Evolutionary conservation across 2,797 vertebrate species (phyloP), one percentile per base, ranked within the genome.

Genomic region (Petrocephalus schoutedeni): DNA sequence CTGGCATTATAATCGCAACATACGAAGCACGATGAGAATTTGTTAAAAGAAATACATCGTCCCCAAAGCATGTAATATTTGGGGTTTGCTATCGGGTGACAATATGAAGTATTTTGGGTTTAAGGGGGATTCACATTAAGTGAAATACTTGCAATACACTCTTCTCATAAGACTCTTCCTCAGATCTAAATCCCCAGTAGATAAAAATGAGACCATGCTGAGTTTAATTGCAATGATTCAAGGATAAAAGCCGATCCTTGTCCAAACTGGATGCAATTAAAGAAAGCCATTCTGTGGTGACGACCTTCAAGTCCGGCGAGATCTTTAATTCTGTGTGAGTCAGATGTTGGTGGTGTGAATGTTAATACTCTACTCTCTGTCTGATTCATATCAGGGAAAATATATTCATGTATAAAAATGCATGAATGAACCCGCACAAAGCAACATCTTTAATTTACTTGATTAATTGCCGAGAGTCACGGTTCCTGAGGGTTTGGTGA

Each of bases 391-490:
- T 54, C 49, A 21, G 41, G 41, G 10, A 23, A 83, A 83, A 54
- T 83, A 83, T 71, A 71, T 71, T 71, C 64, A 16, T 32, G 64
- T 32, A 32, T 32, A 67, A 67, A 32, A 67, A 32, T 67, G 64
- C 64, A 14, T 36, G 28, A 67, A 5, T 32, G 28, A 32, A 67
- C 10, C 28, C 28, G 36, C 28, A 71, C 64, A 71, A 36, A 71
- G 64, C 64, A 71, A 71, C 64, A 71, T 32, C 64, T 71, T 36
- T 71, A 36, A 71, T 71, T 71, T 71, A 71, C 64, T 71, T 71
- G 64, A 71, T 71, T 71, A 16, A 45, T 45, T 45, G 41, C 71
- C 2, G 3, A 19, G 45, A 19, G 36, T 77, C 71, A 45, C 36
- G 9, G 71, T 45, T 77, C 32, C 71, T 45, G 41, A 77, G 71